These are phyloP conservation scores for Ataeniobius toweri DNA, from an alignment of 2,797 vertebrate genomes.

Conservation along the genomic window DNA sequence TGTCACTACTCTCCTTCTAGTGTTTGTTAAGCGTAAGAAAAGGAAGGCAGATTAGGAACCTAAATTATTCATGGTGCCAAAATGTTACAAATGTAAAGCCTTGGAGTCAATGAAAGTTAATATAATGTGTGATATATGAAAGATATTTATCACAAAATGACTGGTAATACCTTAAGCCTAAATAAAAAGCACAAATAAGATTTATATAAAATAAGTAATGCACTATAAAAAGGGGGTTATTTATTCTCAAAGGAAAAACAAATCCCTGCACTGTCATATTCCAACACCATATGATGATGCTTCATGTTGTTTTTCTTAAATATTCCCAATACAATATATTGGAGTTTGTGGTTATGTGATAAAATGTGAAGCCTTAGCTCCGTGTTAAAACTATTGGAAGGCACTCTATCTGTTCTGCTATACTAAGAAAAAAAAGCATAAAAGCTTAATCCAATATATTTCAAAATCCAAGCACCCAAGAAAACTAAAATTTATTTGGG, in stretches of 20 bases:
- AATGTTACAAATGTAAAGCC: constrained; percentile 23
- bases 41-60: constrained; percentile 41
- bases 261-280: constrained; percentile 32
- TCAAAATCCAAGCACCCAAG: neutral
- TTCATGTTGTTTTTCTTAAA: neutral
- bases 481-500: neutral
- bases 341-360: neutral
- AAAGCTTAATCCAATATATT: neutral
- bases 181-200: neutral
- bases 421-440: too few relatives aligned
- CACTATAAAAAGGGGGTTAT: constrained; percentile 17
- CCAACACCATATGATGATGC: constrained; percentile 32
- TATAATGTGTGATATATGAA: neutral
- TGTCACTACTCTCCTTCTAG: constrained; percentile 52
- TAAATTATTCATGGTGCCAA: constrained; percentile 32
- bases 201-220: constrained; percentile 1
- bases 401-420: neutral
- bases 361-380: neutral
- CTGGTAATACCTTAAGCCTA: neutral
- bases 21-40: constrained; percentile 33
- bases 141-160: neutral
- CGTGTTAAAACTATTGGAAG: neutral
- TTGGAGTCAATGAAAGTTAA: constrained; percentile 2
- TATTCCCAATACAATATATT: neutral
- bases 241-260: constrained; percentile 13